phyloP scores from a whole-genome alignment of 2,888 invertebrate species.

The Ganaspis brasiliensis region DNA sequence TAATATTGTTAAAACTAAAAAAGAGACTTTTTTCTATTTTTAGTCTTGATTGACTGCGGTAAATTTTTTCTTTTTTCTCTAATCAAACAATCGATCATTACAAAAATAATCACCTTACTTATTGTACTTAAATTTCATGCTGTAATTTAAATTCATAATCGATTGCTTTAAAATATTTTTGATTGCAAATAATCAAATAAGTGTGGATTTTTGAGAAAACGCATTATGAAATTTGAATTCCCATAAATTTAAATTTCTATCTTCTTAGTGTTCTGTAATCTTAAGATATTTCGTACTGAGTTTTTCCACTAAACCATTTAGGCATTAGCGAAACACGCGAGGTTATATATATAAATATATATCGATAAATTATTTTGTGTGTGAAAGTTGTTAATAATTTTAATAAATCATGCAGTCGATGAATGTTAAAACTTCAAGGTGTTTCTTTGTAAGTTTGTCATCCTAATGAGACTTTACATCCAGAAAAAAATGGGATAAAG shows the following conservation, averaged over 20 bases:
- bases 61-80: too few species aligned
- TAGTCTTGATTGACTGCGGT: too few species aligned
- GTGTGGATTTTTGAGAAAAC: too few species aligned
- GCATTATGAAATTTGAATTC: constrained; percentile 5
- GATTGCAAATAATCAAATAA: too few species aligned
- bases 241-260: constrained; percentile 4
- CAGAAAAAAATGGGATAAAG: constrained; percentile 32
- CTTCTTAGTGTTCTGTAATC: constrained; percentile 65
- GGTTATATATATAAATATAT: constrained; percentile 51
- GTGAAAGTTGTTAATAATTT: constrained; percentile 63
- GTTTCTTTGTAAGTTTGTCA: constrained; percentile 18
- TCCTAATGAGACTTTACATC: constrained; percentile 15
- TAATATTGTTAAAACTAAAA: too few species aligned
- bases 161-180: too few species aligned
- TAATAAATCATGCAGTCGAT: constrained; percentile 57
- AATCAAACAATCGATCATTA: too few species aligned
- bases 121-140: too few species aligned
- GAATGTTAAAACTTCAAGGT: constrained; percentile 13
- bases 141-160: too few species aligned
- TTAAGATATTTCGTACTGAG: constrained; percentile 62
- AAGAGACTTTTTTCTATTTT: too few species aligned
- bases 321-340: constrained; percentile 55
- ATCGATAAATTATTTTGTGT: constrained; percentile 61
- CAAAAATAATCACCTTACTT: too few species aligned
- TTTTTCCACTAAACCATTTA: constrained; percentile 48